phyloP scores from a whole-genome alignment of 2,888 invertebrate species.

The Ferdinandea cuprea region DNA sequence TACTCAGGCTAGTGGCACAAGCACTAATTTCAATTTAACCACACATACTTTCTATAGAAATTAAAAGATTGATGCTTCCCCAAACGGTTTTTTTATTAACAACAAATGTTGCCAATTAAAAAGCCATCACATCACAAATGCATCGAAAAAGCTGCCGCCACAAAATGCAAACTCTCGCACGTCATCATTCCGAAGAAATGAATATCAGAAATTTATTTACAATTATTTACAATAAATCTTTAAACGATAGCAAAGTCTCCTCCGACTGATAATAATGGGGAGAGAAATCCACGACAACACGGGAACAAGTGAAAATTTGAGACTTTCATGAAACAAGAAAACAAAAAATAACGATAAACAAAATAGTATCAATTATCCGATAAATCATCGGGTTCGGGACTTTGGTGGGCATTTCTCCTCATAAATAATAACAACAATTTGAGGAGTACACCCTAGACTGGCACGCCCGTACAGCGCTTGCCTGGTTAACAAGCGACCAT shows the following conservation, averaged over 20 bases:
- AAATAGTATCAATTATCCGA: conserved; percentile 58
- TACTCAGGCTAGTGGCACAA: not conserved
- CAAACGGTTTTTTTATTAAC: conserved; percentile 57
- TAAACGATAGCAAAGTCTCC: conserved; percentile 18
- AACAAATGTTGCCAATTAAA: conserved; percentile 73
- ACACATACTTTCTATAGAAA: conserved; percentile 65
- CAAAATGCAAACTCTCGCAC: conserved; percentile 1
- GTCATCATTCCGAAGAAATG: conserved; percentile 8
- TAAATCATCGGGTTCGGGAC: conserved; percentile 43
- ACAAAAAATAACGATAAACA: too few relatives aligned
- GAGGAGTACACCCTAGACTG: conserved; percentile 18
- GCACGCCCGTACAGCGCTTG: conserved; percentile 8
- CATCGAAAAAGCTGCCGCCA: too few relatives aligned
- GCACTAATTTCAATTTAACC: conserved; percentile 41
- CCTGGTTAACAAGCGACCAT: conserved; percentile 54
- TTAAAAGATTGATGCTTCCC: conserved; percentile 29
- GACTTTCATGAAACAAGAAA: conserved; percentile 45
- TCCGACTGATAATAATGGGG: too few relatives aligned
- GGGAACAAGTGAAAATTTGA: conserved; percentile 31
- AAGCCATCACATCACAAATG: conserved; percentile 40
- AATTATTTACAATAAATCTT: conserved; percentile 66
- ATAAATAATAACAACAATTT: conserved; percentile 50
- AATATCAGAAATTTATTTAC: conserved; percentile 47
- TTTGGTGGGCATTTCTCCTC: conserved; percentile 63
- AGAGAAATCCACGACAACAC: not conserved